Conservation (phyloP, 2,113 vertebrate species). For the Mohoua ochrocephala region DNA sequence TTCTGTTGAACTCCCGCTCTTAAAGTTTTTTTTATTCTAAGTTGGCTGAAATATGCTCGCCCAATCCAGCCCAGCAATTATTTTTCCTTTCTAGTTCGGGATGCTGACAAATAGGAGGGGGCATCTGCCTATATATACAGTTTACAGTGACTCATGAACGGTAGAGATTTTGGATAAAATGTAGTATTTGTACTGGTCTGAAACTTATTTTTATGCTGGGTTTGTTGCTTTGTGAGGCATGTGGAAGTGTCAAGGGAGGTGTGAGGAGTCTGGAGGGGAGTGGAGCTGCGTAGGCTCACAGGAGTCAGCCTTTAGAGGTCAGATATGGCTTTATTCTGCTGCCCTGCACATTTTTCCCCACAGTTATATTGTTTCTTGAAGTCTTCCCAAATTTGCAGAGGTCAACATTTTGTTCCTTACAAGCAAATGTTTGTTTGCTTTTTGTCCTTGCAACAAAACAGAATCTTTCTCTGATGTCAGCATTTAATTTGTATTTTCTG, state of each 20-base stretch:
- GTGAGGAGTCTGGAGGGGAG: neutral
- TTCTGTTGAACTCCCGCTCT: neutral
- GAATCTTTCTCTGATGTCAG: slow-evolving; percentile 35
- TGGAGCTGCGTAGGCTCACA: neutral
- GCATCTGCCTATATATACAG: neutral
- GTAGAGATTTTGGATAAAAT: neutral
- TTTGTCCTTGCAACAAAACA: slow-evolving; percentile 20
- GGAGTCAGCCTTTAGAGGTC: neutral
- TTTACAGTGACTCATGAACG: neutral
- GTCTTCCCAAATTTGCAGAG: slow-evolving; percentile 30
- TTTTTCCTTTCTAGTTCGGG: neutral
- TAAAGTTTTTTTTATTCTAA: neutral
- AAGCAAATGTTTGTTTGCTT: slow-evolving; percentile 43
- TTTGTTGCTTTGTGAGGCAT: neutral
- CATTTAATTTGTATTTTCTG: slow-evolving; percentile 6
- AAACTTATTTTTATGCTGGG: neutral
- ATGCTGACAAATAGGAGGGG: neutral
- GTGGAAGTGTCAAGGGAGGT: neutral
- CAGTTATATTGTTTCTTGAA: slow-evolving; percentile 49
- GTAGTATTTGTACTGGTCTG: neutral
- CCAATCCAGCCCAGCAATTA: neutral
- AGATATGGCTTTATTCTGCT: slow-evolving; percentile 27
- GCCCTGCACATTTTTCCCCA: slow-evolving; percentile 20
- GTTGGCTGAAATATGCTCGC: neutral
- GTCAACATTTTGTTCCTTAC: slow-evolving; percentile 41